Conservation (phyloP, 1,140 invertebrate genomes). For the Drosophila jambulina region DNA sequence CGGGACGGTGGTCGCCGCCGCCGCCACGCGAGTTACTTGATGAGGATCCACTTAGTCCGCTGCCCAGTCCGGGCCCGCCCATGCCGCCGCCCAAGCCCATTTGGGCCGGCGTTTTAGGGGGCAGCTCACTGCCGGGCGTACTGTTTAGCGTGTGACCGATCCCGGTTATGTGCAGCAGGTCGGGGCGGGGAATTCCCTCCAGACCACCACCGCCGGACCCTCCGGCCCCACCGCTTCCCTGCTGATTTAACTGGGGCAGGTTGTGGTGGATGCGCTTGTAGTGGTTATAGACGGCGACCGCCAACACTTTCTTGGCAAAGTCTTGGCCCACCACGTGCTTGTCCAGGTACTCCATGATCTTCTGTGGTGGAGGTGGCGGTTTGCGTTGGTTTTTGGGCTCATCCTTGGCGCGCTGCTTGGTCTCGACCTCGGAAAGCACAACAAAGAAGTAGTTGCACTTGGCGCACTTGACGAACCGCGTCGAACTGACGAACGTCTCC, state of each 20-base stretch:
- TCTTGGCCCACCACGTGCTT: conserved; percentile 99
- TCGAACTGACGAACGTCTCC: conserved; percentile 98
- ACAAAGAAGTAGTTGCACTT: conserved; percentile 99
- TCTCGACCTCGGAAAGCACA: conserved; percentile 96
- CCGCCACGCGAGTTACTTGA: conserved; percentile 15
- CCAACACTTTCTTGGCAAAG: conserved; percentile 98
- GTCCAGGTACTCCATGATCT: conserved; percentile 98
- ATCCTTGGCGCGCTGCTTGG: conserved; percentile 92
- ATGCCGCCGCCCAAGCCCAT: conserved; percentile 62
- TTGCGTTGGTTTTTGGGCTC: conserved; percentile 89
- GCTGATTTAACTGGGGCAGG: conserved; percentile 87
- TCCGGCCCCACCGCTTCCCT: conserved; percentile 49
- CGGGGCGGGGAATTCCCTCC: conserved; percentile 85
- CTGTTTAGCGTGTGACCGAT: conserved; percentile 88
- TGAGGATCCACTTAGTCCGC: conserved; percentile 20
- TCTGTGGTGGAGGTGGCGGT: conserved; percentile 96
- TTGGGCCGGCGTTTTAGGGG: conserved; percentile 59
- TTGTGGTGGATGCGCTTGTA: conserved; percentile 99
- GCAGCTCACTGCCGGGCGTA: conserved; percentile 85
- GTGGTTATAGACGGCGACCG: conserved; percentile 99
- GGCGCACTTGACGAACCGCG: conserved; percentile 98
- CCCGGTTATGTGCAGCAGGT: conserved; percentile 93
- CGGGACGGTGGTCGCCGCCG: conserved; percentile 78
- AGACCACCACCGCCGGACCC: conserved; percentile 84
- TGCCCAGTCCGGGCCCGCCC: conserved; percentile 53